These are phyloP conservation scores for Aix galericulata DNA, from an alignment of 2,113 vertebrate species.

Conservation along the genomic window DNA sequence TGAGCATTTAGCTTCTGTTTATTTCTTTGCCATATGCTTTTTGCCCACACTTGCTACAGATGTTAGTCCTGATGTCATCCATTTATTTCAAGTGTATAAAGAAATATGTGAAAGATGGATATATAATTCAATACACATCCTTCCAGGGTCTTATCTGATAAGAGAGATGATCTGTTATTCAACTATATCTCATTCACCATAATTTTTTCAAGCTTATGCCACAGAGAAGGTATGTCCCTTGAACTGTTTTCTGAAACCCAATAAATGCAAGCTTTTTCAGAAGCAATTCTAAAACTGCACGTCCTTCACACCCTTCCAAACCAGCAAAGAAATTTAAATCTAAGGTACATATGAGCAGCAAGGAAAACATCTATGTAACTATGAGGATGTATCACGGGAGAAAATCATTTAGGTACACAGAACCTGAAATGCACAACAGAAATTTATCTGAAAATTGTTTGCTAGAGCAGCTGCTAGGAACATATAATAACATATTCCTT, in stretches of 20 bases:
- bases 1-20: neutral
- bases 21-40: neutral
- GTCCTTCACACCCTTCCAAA: neutral
- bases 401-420: neutral
- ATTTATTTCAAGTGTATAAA: neutral
- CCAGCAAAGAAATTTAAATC: neutral
- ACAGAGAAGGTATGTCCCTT: neutral
- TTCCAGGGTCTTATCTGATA: neutral
- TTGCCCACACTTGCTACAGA: neutral
- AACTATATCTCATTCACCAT: neutral
- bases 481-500: neutral
- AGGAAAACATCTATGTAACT: neutral
- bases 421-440: neutral
- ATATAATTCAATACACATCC: neutral
- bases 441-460: neutral
- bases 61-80: neutral
- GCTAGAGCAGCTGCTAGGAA: neutral
- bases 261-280: neutral
- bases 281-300: neutral
- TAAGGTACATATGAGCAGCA: neutral
- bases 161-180: neutral
- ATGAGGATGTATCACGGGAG: neutral
- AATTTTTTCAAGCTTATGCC: neutral
- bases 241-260: neutral
- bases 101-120: neutral